These are phyloP conservation scores for Oopsacas minuta DNA, from an alignment of 37 sponge, comb jelly and placozoan species.

Conservation along the genomic window DNA sequence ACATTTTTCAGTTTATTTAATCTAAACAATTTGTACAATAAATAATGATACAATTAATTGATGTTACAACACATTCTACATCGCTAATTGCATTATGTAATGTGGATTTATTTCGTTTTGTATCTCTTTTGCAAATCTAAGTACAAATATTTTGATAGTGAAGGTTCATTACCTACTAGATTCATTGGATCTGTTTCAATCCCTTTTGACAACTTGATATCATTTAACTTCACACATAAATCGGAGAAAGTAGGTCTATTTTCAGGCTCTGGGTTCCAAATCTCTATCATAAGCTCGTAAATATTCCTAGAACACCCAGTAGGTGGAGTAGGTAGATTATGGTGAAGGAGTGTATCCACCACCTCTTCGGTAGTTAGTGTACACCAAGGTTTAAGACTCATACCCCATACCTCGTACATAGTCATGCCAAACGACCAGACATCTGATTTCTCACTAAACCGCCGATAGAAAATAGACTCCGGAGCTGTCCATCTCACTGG, in stretches of 20 bases:
- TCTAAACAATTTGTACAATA: neutral
- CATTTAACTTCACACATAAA: neutral
- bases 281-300: neutral
- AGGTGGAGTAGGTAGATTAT: neutral
- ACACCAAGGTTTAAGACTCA: neutral
- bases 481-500: neutral
- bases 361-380: neutral
- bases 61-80: neutral
- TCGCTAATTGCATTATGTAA: neutral
- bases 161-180: neutral
- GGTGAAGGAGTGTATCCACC: neutral
- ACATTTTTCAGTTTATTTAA: neutral
- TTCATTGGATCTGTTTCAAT: neutral
- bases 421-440: slow-evolving; percentile 18
- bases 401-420: neutral
- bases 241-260: neutral
- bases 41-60: neutral
- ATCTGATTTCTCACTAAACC: slow-evolving; percentile 6
- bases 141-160: neutral
- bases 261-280: neutral
- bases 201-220: neutral
- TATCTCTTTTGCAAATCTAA: neutral
- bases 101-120: neutral
- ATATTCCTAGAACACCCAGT: neutral
- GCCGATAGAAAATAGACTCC: neutral